Conservation (phyloP, 2,113 vertebrate species). For the Callorhinus ursinus region DNA sequence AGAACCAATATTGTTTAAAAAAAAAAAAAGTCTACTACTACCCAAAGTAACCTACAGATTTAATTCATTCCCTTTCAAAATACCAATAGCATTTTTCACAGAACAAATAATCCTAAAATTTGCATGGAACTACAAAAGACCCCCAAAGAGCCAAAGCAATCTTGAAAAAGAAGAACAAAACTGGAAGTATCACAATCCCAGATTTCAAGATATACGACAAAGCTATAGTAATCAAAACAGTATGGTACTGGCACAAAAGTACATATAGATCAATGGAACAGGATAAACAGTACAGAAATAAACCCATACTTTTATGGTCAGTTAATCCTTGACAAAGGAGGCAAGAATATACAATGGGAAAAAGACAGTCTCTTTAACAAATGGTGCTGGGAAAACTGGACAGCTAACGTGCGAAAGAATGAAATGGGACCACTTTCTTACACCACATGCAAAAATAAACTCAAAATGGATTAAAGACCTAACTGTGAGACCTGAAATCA, state of each 20-base stretch:
- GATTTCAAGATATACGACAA: not conserved
- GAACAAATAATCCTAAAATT: not conserved
- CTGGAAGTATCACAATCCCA: not conserved
- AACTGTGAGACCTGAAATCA: not conserved
- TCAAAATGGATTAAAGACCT: not conserved
- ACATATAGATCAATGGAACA: not conserved
- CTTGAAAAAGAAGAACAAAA: not conserved
- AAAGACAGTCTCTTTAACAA: not conserved
- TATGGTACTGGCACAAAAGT: not conserved
- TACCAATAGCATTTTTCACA: not conserved
- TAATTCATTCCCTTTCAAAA: not conserved
- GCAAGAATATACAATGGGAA: not conserved
- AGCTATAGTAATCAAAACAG: not conserved
- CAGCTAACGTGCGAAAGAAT: not conserved
- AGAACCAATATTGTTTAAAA: not conserved
- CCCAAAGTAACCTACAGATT: not conserved
- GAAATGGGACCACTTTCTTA: not conserved
- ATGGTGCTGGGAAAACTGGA: not conserved
- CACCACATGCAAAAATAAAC: not conserved
- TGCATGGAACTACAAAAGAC: not conserved
- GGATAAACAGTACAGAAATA: not conserved
- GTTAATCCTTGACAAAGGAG: not conserved
- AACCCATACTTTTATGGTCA: not conserved
- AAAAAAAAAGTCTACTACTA: not conserved
- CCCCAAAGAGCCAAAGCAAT: not conserved